phyloP scores from a whole-genome alignment of 2,113 vertebrate species.

The Acinonyx jubatus region DNA sequence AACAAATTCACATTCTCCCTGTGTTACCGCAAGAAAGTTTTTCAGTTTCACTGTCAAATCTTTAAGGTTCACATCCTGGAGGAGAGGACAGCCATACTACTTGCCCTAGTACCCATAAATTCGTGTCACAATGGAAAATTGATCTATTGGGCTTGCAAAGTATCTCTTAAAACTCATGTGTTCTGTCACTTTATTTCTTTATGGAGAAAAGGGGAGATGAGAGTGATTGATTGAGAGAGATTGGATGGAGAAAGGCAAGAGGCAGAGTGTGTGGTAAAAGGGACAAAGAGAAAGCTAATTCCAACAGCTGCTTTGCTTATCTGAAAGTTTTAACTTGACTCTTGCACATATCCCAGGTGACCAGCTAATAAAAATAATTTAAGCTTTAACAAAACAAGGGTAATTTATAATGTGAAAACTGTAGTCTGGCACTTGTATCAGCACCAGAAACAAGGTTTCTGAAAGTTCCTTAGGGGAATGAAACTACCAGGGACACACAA shows the following conservation, averaged over 20 bases:
- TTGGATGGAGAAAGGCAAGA: neutral
- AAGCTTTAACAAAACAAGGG: constrained; percentile 86
- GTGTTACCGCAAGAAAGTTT: neutral
- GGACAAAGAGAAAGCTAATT: constrained; percentile 81
- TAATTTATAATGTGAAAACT: constrained; percentile 87
- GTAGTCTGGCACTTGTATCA: constrained; percentile 84
- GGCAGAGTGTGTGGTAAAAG: constrained; percentile 16
- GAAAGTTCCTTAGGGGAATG: constrained; percentile 80
- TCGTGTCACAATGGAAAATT: neutral
- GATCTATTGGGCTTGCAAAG: neutral
- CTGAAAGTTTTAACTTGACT: constrained; percentile 85
- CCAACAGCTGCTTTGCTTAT: constrained; percentile 84
- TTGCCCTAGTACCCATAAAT: neutral
- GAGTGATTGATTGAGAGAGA: neutral
- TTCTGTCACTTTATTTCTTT: neutral
- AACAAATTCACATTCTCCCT: neutral
- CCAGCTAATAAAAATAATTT: constrained; percentile 89
- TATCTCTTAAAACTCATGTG: neutral
- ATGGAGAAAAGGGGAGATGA: neutral
- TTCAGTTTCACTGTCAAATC: neutral
- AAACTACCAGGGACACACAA: constrained; percentile 65
- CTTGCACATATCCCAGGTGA: constrained; percentile 86
- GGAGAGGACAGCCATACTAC: neutral
- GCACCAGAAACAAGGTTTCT: constrained; percentile 81
- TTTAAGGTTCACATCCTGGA: neutral